Conservation (phyloP, 2,888 invertebrate genomes). For the Cheilosia vernalis region DNA sequence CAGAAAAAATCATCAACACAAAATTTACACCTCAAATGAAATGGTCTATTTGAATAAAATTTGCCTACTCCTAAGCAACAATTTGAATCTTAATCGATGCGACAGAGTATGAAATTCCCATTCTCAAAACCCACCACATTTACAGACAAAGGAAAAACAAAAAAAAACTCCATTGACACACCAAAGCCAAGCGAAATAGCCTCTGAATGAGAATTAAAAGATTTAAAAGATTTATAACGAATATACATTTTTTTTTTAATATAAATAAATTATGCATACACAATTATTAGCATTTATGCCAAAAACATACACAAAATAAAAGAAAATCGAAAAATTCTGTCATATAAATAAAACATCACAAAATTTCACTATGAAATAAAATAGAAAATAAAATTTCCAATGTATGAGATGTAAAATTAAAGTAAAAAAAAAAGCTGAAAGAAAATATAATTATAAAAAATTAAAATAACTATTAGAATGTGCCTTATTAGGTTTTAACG, state of each 20-base stretch:
- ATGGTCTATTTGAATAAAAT: not conserved
- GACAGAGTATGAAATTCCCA: slow-evolving; percentile 27
- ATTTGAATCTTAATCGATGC: slow-evolving; percentile 16
- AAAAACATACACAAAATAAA: slow-evolving; percentile 46
- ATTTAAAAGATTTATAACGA: not conserved
- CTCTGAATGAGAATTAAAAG: slow-evolving; percentile 33
- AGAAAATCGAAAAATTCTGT: slow-evolving; percentile 40
- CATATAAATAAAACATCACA: slow-evolving; percentile 64
- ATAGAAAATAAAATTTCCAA: slow-evolving; percentile 19
- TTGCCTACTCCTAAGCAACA: not conserved
- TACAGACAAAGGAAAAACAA: slow-evolving; percentile 23
- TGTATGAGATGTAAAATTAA: slow-evolving; percentile 30
- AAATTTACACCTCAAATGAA: not conserved
- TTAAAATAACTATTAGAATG: slow-evolving; percentile 76
- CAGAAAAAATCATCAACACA: not conserved
- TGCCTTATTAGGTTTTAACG: slow-evolving; percentile 82
- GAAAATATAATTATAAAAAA: slow-evolving; percentile 9
- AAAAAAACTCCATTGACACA: slow-evolving; percentile 37
- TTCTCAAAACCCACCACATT: slow-evolving; percentile 33
- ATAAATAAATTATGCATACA: slow-evolving; percentile 9
- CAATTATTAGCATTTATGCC: slow-evolving; percentile 29
- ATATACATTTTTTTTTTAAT: slow-evolving; percentile 6
- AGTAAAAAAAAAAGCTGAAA: slow-evolving; percentile 7
- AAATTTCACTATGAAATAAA: slow-evolving; percentile 34
- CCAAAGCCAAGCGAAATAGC: slow-evolving; percentile 66